Conservation (phyloP, 92 coral and sea anemone species). For the Phenganax marumi region DNA sequence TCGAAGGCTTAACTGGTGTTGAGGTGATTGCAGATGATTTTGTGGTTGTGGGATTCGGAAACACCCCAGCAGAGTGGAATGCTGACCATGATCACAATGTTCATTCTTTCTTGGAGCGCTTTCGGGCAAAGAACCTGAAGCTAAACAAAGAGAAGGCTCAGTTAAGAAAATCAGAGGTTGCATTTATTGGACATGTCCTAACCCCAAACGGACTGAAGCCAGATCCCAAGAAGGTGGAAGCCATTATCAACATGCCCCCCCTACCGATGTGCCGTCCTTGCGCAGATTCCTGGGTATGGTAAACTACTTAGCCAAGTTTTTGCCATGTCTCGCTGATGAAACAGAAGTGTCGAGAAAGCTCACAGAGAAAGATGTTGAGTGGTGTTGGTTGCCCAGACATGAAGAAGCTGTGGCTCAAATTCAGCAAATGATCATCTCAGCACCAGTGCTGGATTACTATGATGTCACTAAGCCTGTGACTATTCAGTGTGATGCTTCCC, state of each 20-base stretch:
- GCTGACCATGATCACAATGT: neutral
- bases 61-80: neutral
- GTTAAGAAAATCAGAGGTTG: neutral
- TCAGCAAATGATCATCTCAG: neutral
- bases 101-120: neutral
- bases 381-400: too few relatives aligned
- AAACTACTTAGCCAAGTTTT: neutral
- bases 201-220: neutral
- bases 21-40: constrained; percentile 49
- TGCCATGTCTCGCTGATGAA: neutral
- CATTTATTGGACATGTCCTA: constrained; percentile 36
- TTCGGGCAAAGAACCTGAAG: neutral
- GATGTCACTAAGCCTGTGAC: neutral
- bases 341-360: too few relatives aligned
- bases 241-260: too few relatives aligned
- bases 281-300: too few relatives aligned
- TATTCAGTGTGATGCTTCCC: constrained; percentile 7
- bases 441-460: neutral
- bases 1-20: constrained; percentile 54
- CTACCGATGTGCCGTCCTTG: too few relatives aligned
- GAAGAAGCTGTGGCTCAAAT: constrained; percentile 17
- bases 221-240: too few relatives aligned
- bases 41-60: neutral
- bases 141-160: neutral
- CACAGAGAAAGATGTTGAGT: too few relatives aligned